These are phyloP conservation scores for Microhierax caerulescens DNA, from an alignment of 2,797 vertebrate species.

Conservation along the genomic window DNA sequence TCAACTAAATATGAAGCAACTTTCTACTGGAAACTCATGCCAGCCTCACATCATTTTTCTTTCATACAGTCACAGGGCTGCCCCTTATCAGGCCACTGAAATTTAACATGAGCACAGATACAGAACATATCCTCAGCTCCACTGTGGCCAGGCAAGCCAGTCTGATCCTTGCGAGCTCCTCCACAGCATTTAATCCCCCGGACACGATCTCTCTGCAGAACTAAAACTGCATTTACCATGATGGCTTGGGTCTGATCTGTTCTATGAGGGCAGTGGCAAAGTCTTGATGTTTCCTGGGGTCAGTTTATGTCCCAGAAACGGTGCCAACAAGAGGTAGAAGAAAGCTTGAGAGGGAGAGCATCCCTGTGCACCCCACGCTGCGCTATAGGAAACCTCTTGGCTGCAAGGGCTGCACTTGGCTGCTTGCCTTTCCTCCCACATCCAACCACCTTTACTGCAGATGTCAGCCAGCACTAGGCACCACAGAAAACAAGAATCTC, in stretches of 20 bases:
- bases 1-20: not conserved
- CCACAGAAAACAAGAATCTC: not conserved
- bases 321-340: not conserved
- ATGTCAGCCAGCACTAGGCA: not conserved
- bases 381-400: not conserved
- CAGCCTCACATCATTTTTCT: not conserved
- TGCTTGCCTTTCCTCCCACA: not conserved
- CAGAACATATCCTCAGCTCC: accelerated
- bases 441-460: not conserved
- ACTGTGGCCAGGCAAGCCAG: not conserved
- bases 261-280: not conserved
- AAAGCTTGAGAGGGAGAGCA: not conserved
- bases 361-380: not conserved
- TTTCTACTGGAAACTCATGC: not conserved
- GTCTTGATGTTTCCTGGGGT: not conserved
- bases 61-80: not conserved
- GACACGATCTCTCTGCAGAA: not conserved
- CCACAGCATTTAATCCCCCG: not conserved
- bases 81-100: not conserved
- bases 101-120: not conserved
- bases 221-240: not conserved
- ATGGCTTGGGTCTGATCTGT: not conserved
- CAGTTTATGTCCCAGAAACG: not conserved
- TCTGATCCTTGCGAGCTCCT: not conserved
- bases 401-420: not conserved